These are phyloP conservation scores for Portunus trituberculatus DNA, from an alignment of 1,140 invertebrate species.

Conservation along the genomic window DNA sequence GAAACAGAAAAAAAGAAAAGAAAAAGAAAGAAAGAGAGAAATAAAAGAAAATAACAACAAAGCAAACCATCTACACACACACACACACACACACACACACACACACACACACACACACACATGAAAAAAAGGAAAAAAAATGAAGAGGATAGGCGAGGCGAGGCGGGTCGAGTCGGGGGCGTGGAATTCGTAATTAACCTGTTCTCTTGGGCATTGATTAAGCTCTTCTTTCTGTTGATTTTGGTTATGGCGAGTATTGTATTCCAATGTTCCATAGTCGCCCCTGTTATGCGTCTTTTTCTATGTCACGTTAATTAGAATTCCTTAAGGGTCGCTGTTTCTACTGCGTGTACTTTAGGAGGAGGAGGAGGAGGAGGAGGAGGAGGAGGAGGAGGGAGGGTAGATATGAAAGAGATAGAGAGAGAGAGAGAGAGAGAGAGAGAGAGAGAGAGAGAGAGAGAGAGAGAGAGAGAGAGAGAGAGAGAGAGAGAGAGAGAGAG, in stretches of 20 bases:
- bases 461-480: no score
- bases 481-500: no score
- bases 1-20: no score
- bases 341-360: background rate
- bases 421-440: no score
- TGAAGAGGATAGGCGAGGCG: background rate
- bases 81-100: no score
- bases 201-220: slow-evolving; percentile 31
- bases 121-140: background rate
- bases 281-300: slow-evolving; percentile 31
- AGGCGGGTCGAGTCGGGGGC: background rate
- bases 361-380: background rate
- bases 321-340: slow-evolving; percentile 48
- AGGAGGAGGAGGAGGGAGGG: background rate
- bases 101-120: no score
- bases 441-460: no score
- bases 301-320: slow-evolving; percentile 43
- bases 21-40: no score
- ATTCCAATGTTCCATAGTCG: slow-evolving; percentile 50
- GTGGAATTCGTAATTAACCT: slow-evolving; percentile 52
- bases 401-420: no score
- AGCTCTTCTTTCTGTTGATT: slow-evolving; percentile 38
- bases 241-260: slow-evolving; percentile 32
- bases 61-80: no score
- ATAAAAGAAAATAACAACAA: no score